These are phyloP conservation scores for Triops longicaudatus DNA, from an alignment of 1,140 invertebrate species.

Conservation along the genomic window DNA sequence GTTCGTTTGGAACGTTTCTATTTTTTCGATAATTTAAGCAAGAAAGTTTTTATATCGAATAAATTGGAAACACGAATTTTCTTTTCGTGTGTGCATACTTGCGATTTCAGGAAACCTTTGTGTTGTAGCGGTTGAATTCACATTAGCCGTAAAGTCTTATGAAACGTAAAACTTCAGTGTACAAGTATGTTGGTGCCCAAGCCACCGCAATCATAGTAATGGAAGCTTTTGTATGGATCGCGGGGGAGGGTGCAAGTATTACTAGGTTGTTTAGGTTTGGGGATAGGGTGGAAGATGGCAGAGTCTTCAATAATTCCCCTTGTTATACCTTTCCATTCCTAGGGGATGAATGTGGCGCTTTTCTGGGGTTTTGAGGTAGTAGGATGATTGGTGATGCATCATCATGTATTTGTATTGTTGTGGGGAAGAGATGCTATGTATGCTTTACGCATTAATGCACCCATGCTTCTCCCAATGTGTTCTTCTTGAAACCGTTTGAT, in stretches of 20 bases:
- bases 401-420: constrained; percentile 5
- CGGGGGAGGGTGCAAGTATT: not conserved
- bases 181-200: not conserved
- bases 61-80: too few species aligned
- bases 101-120: too few species aligned
- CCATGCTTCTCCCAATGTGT: not conserved
- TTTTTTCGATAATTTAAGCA: too few species aligned
- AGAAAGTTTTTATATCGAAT: too few species aligned
- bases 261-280: not conserved
- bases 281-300: not conserved
- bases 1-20: too few species aligned
- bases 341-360: too few species aligned
- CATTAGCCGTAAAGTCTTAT: too few species aligned
- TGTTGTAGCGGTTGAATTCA: too few species aligned
- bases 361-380: not conserved
- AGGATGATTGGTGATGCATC: not conserved
- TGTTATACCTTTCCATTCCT: not conserved
- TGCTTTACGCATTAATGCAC: constrained; percentile 11
- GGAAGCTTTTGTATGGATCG: not conserved
- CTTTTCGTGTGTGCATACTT: too few species aligned
- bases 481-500: not conserved
- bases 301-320: not conserved
- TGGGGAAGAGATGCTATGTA: not conserved
- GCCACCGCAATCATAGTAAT: constrained; percentile 6
- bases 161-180: not conserved